phyloP scores from a whole-genome alignment of 2,113 vertebrate species.

The Leptocoma aspasia region DNA sequence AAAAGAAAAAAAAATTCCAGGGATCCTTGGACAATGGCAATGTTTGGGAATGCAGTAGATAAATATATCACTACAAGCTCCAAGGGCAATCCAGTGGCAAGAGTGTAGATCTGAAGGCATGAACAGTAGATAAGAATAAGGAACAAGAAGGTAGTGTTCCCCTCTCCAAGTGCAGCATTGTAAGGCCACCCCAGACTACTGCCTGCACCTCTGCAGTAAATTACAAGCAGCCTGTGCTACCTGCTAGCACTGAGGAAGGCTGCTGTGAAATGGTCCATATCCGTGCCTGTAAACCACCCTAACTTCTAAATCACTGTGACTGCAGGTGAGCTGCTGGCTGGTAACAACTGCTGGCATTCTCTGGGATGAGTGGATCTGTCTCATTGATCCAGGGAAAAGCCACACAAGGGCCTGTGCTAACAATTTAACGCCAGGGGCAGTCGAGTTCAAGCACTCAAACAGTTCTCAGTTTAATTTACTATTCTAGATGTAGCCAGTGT shows the following conservation, averaged over 20 bases:
- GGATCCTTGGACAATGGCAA: background rate
- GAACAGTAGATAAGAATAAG: background rate
- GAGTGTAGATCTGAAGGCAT: background rate
- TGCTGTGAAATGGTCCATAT: background rate
- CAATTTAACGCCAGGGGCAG: background rate
- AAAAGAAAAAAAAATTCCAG: background rate
- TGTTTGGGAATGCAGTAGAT: background rate
- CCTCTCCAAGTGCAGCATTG: background rate
- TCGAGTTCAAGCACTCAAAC: background rate
- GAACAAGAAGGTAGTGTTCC: background rate
- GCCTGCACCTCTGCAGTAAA: background rate
- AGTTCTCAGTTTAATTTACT: background rate
- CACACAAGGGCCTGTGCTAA: background rate
- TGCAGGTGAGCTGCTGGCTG: background rate
- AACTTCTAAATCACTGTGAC: background rate
- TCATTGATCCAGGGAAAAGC: background rate
- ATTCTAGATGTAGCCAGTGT: background rate
- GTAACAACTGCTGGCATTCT: background rate
- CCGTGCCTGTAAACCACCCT: background rate
- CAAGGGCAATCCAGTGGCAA: accelerated
- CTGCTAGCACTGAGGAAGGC: background rate
- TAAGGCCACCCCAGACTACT: background rate
- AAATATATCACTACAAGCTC: background rate
- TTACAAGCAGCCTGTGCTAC: background rate
- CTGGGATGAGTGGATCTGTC: background rate